Percentiles rank a stretch among this genome's conserved stretches.
Conservation (phyloP, 2,888 invertebrate species). For the Cephus sareptanus region DNA sequence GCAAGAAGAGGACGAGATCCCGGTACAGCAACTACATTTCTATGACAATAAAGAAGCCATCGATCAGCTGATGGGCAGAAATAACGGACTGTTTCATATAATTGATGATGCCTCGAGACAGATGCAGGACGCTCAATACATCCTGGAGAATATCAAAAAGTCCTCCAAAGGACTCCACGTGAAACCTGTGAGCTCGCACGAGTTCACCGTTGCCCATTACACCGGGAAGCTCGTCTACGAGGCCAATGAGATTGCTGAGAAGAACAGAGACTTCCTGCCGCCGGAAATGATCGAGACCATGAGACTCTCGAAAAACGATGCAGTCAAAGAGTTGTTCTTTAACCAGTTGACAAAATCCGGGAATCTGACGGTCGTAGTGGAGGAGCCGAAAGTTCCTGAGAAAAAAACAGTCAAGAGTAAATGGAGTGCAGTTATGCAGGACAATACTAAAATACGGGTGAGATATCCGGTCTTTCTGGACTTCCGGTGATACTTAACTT, state of each 20-base stretch:
- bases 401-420: conserved; percentile 56
- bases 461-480: conserved; percentile 16
- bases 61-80: conserved; percentile 87
- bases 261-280: conserved; percentile 91
- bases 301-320: conserved; percentile 77
- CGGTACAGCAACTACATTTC: conserved; percentile 78
- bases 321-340: conserved; percentile 82
- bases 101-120: conserved; percentile 89
- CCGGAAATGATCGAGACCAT: conserved; percentile 91
- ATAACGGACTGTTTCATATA: conserved; percentile 83
- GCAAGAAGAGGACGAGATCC: conserved; percentile 82
- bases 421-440: conserved; percentile 67
- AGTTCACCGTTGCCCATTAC: conserved; percentile 89
- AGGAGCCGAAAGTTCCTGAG: conserved; percentile 47
- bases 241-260: conserved; percentile 84
- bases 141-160: conserved; percentile 74
- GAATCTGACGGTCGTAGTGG: conserved; percentile 75
- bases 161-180: conserved; percentile 70
- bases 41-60: conserved; percentile 90
- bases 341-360: conserved; percentile 88
- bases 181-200: conserved; percentile 71
- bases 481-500: background rate
- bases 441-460: conserved; percentile 71
- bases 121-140: conserved; percentile 76
- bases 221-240: conserved; percentile 91